Evolutionary conservation across 1,140 invertebrate genomes (phyloP).

Genomic region (Caenorhabditis inopinata): DNA sequence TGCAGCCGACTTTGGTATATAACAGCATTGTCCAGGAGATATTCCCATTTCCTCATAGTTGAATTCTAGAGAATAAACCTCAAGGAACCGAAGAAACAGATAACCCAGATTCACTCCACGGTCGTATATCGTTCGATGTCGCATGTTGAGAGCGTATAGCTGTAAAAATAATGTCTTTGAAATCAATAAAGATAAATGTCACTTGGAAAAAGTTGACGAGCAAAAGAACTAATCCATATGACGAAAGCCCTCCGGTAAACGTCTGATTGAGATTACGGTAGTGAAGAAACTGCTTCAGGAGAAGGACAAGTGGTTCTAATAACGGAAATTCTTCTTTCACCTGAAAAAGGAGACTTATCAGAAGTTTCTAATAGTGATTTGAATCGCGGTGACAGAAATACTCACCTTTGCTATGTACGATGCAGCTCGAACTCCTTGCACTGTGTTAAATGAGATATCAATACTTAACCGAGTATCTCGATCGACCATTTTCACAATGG

Average conservation of each 20-base stretch:
- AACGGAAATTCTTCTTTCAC: constrained; percentile 47
- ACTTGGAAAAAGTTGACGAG: constrained; percentile 95
- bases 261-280: constrained; percentile 69
- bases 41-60: constrained; percentile 39
- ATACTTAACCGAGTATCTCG: constrained; percentile 33
- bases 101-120: constrained; percentile 40
- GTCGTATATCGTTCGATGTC: constrained; percentile 10
- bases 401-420: constrained; percentile 37
- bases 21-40: constrained; percentile 23
- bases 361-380: neutral
- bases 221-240: constrained; percentile 96
- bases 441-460: constrained; percentile 47
- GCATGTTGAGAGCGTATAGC: constrained; percentile 27
- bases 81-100: constrained; percentile 40
- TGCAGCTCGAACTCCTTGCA: constrained; percentile 44
- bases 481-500: constrained; percentile 43
- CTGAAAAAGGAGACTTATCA: neutral
- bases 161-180: neutral
- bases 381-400: neutral
- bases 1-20: neutral
- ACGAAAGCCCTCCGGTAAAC: constrained; percentile 96
- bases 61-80: constrained; percentile 37
- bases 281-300: constrained; percentile 45
- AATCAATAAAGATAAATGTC: constrained; percentile 40
- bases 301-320: constrained; percentile 36